A percentile compares a stretch with the other conserved stretches of the same genome.
phyloP scores from a whole-genome alignment of 2,113 vertebrate species.

The Crotophaga sulcirostris region DNA sequence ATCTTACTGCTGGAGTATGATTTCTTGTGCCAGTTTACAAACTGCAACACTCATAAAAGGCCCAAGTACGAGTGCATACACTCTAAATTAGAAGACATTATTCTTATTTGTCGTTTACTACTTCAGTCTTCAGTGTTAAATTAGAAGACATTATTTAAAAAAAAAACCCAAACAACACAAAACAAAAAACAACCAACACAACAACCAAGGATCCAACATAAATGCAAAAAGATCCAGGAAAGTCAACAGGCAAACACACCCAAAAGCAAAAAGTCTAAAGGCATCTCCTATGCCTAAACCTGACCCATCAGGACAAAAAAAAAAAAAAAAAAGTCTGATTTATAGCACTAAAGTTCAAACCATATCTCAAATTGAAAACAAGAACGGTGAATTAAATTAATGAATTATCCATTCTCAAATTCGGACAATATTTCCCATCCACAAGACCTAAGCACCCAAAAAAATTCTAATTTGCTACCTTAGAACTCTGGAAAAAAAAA shows the following conservation, averaged over 20 bases:
- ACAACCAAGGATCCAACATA: background rate
- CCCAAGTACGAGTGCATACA: fast-evolving
- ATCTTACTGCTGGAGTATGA: background rate
- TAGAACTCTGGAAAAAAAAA: background rate
- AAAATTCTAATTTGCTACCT: background rate
- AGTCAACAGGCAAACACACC: background rate
- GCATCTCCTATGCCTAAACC: background rate
- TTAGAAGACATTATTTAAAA: background rate
- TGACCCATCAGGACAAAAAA: background rate
- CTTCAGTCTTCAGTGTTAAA: background rate
- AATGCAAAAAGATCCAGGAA: background rate
- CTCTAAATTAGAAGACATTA: background rate
- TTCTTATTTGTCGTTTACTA: background rate
- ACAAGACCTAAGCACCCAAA: background rate
- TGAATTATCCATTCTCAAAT: background rate
- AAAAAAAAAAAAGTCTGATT: background rate
- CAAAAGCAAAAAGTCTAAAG: background rate
- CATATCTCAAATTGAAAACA: background rate
- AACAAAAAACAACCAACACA: no score
- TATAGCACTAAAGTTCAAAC: background rate
- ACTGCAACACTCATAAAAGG: background rate
- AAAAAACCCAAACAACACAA: no score
- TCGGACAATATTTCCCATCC: background rate
- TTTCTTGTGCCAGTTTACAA: background rate
- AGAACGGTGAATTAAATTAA: background rate